Evolutionary conservation across 2,113 vertebrate species (phyloP), one percentile per base, ranked within the genome.

Genomic region (Notarius quadriscutis): DNA sequence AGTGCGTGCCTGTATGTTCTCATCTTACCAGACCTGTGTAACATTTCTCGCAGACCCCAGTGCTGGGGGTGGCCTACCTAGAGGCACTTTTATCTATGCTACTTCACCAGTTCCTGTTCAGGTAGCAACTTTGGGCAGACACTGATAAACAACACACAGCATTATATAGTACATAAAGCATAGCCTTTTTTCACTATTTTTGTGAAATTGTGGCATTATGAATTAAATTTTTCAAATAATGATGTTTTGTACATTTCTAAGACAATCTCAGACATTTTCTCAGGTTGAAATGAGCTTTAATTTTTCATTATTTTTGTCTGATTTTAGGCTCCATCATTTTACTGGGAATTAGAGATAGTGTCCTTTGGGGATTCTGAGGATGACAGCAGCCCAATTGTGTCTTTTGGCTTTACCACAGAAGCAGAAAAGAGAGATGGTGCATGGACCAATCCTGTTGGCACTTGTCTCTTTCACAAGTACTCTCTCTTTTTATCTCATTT

Each of bases 391-490:
- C 98, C 98, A 0, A 98, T 99, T 48, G 97, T 99, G 89, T 99
- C 98, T 0, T 99, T 99, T 86, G 98, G 98, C 79, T 99, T 99
- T 93, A 97, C 97, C 87, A 99, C 98, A 0, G 98, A 99, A 91
- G 97, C 97, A 0, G 98, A 99, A 90, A 99, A 99, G 86, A 93
- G 98, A 60, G 98, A 99, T 17, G 98, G 98, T 30, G 98, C 98
- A 0, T 99, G 98, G 98, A 99, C 98, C 82, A 99, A 99, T 91
- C 98, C 98, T 34, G 97, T 99, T 84, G 98, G 98, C 93, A 99
- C 98, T 80, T 99, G 98, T 88, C 96, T 99, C 8, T 99, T 99
- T 90, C 98, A 99, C 92, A 99, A 99, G 98, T 99, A 96, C 94
- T 92, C 85, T 92, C 85, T 81, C 22, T 82, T 5, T 62, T 86